Conservation (phyloP, 2,888 invertebrate genomes). For the Ochropleura leucogaster region DNA sequence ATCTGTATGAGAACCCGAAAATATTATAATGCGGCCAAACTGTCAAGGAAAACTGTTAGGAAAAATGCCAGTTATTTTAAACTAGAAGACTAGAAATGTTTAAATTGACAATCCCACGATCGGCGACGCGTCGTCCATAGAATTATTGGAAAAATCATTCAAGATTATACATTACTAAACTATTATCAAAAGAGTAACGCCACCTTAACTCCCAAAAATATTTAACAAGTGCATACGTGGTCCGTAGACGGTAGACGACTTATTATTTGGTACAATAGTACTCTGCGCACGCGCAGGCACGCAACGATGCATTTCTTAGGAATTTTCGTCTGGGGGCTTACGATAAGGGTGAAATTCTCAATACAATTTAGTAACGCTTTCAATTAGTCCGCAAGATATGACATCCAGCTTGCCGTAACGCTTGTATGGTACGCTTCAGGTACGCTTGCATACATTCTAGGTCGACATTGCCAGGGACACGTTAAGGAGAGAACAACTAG, state of each 20-base stretch:
- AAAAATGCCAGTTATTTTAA: neutral
- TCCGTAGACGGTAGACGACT: neutral
- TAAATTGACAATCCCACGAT: too few species aligned
- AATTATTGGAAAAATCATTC: neutral
- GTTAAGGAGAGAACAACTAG: neutral
- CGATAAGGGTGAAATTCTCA: neutral
- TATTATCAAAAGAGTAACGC: neutral
- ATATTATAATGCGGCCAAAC: neutral
- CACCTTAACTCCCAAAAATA: constrained; percentile 10
- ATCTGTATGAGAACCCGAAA: neutral
- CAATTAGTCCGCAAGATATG: neutral
- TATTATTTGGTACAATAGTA: neutral
- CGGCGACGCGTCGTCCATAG: neutral
- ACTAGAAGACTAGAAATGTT: neutral
- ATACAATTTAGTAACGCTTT: neutral
- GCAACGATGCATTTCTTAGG: constrained; percentile 11
- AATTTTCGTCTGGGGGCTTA: neutral
- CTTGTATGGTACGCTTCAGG: neutral
- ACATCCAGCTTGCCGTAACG: neutral
- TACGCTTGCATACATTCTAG: neutral
- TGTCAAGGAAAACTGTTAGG: neutral
- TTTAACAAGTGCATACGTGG: neutral
- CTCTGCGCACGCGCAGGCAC: constrained; percentile 36
- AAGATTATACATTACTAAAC: neutral
- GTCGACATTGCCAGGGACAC: neutral